Evolutionary conservation across 2,797 vertebrate species (phyloP).

Genomic region (Gila robusta): DNA sequence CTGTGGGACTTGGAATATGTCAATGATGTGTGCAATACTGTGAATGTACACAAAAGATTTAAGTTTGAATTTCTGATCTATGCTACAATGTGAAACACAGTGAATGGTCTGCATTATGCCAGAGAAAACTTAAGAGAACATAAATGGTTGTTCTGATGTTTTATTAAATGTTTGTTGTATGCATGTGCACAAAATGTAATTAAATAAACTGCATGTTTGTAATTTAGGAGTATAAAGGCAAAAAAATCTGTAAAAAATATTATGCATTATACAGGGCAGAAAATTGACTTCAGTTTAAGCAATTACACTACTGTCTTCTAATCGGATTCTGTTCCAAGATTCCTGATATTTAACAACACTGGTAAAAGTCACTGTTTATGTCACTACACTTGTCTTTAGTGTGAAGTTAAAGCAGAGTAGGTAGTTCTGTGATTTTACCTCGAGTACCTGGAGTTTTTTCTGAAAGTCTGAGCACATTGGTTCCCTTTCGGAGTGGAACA

Average conservation of each 20-base stretch:
- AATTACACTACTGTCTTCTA: not conserved
- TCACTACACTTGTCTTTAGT: no score
- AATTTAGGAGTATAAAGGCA: not conserved
- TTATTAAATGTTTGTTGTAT: not conserved
- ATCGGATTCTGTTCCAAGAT: no score
- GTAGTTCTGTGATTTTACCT: no score
- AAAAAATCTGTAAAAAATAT: not conserved
- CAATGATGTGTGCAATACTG: slow-evolving; percentile 22
- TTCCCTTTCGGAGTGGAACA: no score
- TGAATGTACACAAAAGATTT: not conserved
- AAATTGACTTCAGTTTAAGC: not conserved
- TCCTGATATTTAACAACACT: not conserved
- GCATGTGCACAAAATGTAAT: not conserved
- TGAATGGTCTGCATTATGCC: not conserved
- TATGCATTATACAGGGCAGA: not conserved
- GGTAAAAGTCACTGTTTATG: not conserved
- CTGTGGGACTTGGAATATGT: slow-evolving; percentile 20
- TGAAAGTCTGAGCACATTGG: no score
- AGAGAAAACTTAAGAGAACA: not conserved
- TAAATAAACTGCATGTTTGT: not conserved
- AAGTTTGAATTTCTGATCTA: not conserved
- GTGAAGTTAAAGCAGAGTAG: no score
- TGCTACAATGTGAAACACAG: not conserved
- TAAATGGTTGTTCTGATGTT: not conserved
- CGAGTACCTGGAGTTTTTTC: no score